phyloP scores from a whole-genome alignment of 2,888 invertebrate species.

The Cyrtodaria siliqua region DNA sequence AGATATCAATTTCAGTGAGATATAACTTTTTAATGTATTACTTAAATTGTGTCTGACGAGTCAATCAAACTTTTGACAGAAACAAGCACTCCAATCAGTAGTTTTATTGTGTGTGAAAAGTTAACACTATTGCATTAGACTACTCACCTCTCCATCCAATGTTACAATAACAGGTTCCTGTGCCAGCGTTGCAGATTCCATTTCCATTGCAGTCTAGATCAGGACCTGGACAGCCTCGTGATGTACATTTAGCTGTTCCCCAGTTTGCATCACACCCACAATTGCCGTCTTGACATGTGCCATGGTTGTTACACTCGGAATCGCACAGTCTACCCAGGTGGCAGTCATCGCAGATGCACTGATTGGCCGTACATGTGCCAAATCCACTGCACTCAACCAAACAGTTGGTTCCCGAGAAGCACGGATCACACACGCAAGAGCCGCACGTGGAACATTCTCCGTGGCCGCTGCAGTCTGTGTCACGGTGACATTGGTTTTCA shows the following conservation, averaged over 20 bases:
- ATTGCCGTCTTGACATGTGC: constrained; percentile 50
- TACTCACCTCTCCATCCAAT: constrained; percentile 76
- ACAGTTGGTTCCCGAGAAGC: constrained; percentile 74
- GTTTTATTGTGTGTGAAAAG: no score
- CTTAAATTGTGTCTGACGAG: no score
- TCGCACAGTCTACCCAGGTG: constrained; percentile 72
- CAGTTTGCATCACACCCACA: constrained; percentile 72
- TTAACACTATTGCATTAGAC: no score
- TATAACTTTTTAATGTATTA: no score
- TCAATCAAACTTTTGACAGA: no score
- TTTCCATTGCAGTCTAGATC: constrained; percentile 70
- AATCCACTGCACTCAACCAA: constrained; percentile 66
- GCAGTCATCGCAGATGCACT: constrained; percentile 74
- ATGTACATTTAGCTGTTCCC: constrained; percentile 71
- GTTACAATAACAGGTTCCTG: constrained; percentile 71
- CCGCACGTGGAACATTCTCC: constrained; percentile 73
- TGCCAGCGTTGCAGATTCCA: constrained; percentile 73
- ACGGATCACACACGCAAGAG: constrained; percentile 74
- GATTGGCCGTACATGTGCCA: constrained; percentile 66
- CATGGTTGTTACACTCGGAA: constrained; percentile 73
- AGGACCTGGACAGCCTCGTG: constrained; percentile 69
- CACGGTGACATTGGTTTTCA: constrained; percentile 66
- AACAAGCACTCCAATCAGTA: no score
- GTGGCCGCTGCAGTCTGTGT: constrained; percentile 68
- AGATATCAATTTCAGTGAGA: no score